These are phyloP conservation scores for Alcedo quadribrachys DNA, from an alignment of 2,797 vertebrate species.

Conservation along the genomic window DNA sequence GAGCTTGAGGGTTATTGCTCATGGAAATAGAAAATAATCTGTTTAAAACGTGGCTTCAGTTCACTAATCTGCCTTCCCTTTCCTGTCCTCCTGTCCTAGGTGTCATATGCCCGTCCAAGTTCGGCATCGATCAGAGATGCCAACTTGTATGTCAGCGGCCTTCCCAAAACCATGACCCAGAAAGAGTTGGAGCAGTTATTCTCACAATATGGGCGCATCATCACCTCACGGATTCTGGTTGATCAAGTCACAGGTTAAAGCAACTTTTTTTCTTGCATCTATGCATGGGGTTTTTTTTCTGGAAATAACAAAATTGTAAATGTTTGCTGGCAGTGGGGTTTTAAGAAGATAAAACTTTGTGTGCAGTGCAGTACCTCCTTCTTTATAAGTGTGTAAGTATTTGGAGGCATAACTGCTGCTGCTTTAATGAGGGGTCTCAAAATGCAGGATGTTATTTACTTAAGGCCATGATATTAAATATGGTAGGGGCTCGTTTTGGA, in stretches of 20 bases:
- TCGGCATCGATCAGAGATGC: constrained; percentile 99
- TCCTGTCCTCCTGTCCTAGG: constrained; percentile 75
- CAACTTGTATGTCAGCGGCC: constrained; percentile 98
- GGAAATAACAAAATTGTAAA: not conserved
- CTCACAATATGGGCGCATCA: constrained; percentile 99
- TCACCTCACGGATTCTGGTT: constrained; percentile 99
- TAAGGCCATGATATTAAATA: not conserved
- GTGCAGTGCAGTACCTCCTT: not conserved
- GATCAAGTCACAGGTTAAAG: constrained; percentile 99
- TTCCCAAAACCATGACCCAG: constrained; percentile 99
- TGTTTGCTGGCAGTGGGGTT: not conserved
- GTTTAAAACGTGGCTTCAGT: not conserved
- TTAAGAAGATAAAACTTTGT: rapidly evolving
- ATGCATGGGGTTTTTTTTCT: not conserved
- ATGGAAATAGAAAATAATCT: not conserved
- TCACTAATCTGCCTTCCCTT: constrained; percentile 18
- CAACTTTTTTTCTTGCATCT: not conserved
- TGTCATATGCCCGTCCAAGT: constrained; percentile 98
- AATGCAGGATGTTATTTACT: not conserved
- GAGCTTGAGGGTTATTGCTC: not conserved
- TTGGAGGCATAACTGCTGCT: not conserved
- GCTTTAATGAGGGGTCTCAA: not conserved
- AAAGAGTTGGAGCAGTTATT: constrained; percentile 99
- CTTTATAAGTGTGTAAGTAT: rapidly evolving
- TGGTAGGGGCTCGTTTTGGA: not conserved